Percentiles rank a stretch among this genome's conserved stretches.
phyloP scores from a whole-genome alignment of 2,888 invertebrate genomes.

The Adineta ricciae region DNA sequence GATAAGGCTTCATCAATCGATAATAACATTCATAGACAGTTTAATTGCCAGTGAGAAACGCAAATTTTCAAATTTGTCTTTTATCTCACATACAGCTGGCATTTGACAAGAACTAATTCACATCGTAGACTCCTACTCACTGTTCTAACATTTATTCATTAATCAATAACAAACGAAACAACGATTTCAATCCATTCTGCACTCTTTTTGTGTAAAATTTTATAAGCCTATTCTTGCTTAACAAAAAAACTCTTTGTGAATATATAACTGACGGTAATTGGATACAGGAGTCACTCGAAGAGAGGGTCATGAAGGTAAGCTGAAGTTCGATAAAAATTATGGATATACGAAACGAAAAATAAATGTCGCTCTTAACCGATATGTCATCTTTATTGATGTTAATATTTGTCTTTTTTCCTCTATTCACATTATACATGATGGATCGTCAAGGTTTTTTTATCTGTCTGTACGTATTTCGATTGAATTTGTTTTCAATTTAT shows the following conservation, averaged over 20 bases:
- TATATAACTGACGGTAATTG: neutral
- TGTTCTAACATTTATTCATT: too few species aligned
- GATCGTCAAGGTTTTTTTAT: neutral
- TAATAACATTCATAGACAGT: too few species aligned
- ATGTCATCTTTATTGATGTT: neutral
- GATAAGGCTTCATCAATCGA: too few species aligned
- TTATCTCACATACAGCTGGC: too few species aligned
- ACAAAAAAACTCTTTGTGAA: neutral
- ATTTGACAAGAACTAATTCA: too few species aligned
- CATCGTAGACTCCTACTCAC: too few species aligned
- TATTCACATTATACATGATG: neutral
- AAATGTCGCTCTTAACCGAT: neutral
- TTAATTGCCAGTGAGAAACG: too few species aligned
- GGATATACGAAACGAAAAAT: neutral
- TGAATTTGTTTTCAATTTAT: neutral
- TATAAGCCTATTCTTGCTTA: too few species aligned
- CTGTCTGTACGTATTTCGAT: neutral
- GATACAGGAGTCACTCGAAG: neutral
- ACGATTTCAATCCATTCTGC: too few species aligned
- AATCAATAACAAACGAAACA: too few species aligned
- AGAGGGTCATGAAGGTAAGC: neutral
- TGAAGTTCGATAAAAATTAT: neutral
- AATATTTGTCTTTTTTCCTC: neutral
- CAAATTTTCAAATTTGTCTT: too few species aligned
- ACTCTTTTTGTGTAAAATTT: too few species aligned